These are phyloP conservation scores for Agelaius tricolor DNA, from an alignment of 2,113 vertebrate species.

Conservation along the genomic window DNA sequence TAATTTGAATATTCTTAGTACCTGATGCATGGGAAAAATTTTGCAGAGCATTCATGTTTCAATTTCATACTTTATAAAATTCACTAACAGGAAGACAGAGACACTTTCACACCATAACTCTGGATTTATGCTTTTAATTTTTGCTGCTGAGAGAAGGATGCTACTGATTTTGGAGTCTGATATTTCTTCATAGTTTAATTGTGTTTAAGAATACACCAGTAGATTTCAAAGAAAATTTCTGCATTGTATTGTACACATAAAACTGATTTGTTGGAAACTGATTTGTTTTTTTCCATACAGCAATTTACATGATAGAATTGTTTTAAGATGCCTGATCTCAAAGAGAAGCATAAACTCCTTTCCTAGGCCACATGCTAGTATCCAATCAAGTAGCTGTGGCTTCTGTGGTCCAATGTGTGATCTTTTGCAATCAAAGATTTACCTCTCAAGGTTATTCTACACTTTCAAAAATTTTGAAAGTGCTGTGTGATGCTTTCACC, in stretches of 20 bases:
- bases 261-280: neutral
- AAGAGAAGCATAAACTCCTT: neutral
- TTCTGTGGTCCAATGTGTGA: neutral
- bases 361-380: neutral
- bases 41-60: neutral
- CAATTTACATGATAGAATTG: neutral
- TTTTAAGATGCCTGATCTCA: neutral
- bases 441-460: neutral
- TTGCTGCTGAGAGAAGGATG: neutral
- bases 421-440: neutral
- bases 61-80: neutral
- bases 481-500: neutral
- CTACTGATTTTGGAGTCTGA: neutral
- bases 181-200: neutral
- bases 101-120: accelerated
- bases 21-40: neutral
- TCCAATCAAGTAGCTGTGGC: neutral
- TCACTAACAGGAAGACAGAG: neutral
- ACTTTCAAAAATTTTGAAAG: neutral
- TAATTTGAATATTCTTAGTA: neutral
- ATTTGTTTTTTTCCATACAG: neutral
- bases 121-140: neutral
- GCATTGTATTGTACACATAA: neutral
- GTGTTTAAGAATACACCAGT: neutral
- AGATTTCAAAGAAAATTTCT: neutral